phyloP scores from a whole-genome alignment of 2,113 vertebrate genomes.

The Neotoma lepida region DNA sequence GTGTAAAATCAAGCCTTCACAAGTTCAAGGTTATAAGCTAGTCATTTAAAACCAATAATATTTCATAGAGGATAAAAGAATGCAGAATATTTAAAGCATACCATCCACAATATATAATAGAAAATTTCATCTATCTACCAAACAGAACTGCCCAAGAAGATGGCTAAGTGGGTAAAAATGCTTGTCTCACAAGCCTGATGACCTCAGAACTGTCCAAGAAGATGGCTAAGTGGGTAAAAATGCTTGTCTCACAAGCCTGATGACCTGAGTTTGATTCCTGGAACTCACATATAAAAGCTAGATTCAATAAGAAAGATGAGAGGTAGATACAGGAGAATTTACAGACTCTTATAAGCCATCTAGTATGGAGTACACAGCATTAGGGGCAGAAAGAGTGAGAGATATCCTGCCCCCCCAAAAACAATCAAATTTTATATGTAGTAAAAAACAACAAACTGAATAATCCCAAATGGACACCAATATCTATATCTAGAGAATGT shows the following conservation, averaged over 20 bases:
- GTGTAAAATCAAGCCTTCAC: neutral
- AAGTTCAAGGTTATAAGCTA: constrained; percentile 43
- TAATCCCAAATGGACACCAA: neutral
- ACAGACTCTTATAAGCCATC: no score
- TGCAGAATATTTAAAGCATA: constrained; percentile 32
- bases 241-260: neutral
- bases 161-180: neutral
- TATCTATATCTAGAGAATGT: neutral
- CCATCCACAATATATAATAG: neutral
- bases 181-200: neutral
- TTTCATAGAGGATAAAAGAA: constrained; percentile 37
- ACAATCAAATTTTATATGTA: neutral
- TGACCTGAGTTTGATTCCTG: neutral
- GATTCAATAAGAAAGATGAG: neutral
- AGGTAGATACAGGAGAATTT: neutral
- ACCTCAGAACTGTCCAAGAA: no score
- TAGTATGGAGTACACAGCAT: neutral
- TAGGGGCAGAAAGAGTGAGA: neutral
- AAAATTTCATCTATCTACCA: neutral
- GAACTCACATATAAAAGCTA: neutral
- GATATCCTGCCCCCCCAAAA: no score
- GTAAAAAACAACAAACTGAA: neutral
- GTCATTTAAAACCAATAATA: constrained; percentile 42
- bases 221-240: neutral
- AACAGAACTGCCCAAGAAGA: no score